Percentiles rank a stretch among this genome's conserved stretches.
phyloP scores from a whole-genome alignment of 2,888 invertebrate genomes.

The Brenthis hecate region DNA sequence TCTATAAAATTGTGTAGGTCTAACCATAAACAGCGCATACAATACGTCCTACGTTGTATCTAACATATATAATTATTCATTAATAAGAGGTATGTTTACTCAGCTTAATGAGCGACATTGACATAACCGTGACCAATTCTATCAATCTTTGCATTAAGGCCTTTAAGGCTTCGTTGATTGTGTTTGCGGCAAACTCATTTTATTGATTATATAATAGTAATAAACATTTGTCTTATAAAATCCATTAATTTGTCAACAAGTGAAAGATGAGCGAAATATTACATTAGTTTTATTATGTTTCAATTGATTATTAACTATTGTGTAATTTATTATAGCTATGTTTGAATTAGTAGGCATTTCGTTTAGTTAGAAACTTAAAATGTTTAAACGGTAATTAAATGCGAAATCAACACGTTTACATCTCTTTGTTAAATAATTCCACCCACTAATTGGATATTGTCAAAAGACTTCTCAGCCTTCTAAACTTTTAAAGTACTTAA shows the following conservation, averaged over 20 bases:
- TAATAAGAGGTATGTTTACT: conserved; percentile 13
- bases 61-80: conserved; percentile 1
- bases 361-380: background rate
- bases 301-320: background rate
- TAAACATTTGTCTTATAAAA: conserved; percentile 2
- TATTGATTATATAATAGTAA: conserved; percentile 15
- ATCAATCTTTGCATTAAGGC: conserved; percentile 26
- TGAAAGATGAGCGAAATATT: conserved; percentile 1
- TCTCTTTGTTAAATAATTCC: conserved; percentile 5
- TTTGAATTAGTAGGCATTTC: no score
- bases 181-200: conserved; percentile 9
- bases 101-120: conserved; percentile 34
- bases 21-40: conserved; percentile 1
- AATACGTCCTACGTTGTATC: conserved; percentile 3
- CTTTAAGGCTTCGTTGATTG: conserved; percentile 20
- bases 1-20: background rate
- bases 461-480: conserved; percentile 25
- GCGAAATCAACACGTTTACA: conserved; percentile 1
- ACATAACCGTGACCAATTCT: conserved; percentile 34
- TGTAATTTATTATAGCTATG: background rate
- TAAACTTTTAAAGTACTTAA: background rate
- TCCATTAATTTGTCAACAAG: conserved; percentile 5
- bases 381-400: background rate
- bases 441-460: conserved; percentile 11
- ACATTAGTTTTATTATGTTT: background rate